Percentiles rank a stretch among this genome's conserved stretches.
phyloP scores from a whole-genome alignment of 2,797 vertebrate species.

The Crax fasciolata region DNA sequence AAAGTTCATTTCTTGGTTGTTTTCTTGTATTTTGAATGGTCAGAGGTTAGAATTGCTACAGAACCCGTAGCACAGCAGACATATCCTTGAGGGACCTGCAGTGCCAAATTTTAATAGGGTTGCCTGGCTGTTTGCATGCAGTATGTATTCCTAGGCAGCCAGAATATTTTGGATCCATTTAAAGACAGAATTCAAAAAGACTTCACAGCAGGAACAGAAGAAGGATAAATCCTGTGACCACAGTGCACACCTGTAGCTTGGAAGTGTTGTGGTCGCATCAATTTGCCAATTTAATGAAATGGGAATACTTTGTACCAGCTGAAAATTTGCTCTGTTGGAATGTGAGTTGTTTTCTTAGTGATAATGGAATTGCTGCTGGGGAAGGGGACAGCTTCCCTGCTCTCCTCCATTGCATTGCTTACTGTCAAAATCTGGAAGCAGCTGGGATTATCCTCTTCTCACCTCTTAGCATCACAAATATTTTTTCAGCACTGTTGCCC shows the following conservation, averaged over 20 bases:
- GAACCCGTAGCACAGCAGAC: neutral
- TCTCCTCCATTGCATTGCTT: neutral
- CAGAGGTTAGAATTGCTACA: neutral
- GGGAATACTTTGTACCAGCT: neutral
- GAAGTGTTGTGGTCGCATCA: neutral
- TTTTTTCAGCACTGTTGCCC: neutral
- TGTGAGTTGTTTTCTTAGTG: neutral
- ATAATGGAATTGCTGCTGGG: neutral
- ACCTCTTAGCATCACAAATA: neutral
- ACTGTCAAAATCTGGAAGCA: neutral
- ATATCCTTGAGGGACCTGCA: neutral
- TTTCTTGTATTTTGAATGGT: neutral
- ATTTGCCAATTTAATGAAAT: neutral
- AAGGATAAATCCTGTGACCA: neutral
- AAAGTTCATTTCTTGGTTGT: neutral
- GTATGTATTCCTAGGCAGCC: neutral
- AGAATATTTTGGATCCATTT: neutral
- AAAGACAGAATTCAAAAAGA: neutral
- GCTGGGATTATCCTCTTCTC: neutral
- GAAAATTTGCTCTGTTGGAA: neutral
- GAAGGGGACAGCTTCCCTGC: neutral
- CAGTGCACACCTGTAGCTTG: rapidly evolving
- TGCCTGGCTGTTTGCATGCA: rapidly evolving
- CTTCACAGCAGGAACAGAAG: neutral
- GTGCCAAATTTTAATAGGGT: neutral